These are phyloP conservation scores for Cuculus canorus DNA, from an alignment of 2,797 vertebrate species.

Conservation along the genomic window DNA sequence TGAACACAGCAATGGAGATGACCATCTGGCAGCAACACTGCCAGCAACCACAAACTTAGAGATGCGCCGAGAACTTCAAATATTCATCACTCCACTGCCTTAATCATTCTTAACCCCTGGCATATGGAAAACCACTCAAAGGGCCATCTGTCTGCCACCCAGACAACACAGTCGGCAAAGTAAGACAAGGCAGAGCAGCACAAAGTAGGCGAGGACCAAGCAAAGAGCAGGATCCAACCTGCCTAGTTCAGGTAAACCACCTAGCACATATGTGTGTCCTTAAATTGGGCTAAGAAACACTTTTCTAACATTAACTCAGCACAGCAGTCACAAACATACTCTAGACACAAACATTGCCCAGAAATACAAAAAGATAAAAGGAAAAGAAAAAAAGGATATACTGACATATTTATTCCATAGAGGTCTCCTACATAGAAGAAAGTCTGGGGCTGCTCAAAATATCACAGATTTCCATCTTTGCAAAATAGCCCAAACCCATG, in stretches of 20 bases:
- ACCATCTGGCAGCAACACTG: neutral
- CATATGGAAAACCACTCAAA: neutral
- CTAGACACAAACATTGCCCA: neutral
- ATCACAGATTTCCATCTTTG: neutral
- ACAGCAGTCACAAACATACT: rapidly evolving
- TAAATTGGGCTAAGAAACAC: neutral
- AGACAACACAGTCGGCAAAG: neutral
- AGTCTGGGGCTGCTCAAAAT: neutral
- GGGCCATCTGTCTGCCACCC: neutral
- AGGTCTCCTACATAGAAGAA: neutral
- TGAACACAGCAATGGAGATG: rapidly evolving
- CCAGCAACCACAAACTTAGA: neutral
- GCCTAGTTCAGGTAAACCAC: too few relatives aligned
- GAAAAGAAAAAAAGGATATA: too few relatives aligned
- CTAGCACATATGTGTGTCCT: neutral
- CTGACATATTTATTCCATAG: neutral
- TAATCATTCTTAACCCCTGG: neutral
- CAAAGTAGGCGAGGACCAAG: neutral
- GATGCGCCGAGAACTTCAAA: neutral
- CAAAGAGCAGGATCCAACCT: neutral
- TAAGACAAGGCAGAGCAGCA: neutral
- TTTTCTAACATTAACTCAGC: neutral
- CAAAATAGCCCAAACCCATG: neutral
- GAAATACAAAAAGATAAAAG: neutral
- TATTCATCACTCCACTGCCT: neutral